phyloP scores from a whole-genome alignment of 2,113 vertebrate species.

The Aegotheles bennettii region DNA sequence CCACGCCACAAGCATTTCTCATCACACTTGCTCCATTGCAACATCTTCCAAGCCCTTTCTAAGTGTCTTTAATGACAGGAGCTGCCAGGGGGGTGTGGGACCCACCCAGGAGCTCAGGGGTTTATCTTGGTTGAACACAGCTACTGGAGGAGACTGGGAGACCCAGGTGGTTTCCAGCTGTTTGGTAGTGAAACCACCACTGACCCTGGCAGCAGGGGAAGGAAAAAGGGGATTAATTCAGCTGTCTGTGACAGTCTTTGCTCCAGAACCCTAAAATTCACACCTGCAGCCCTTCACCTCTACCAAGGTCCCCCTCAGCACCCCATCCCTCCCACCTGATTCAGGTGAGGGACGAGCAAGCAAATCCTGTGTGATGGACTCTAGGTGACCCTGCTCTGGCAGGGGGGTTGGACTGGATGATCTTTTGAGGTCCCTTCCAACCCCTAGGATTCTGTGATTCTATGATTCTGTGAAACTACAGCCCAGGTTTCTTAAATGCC shows the following conservation, averaged over 20 bases:
- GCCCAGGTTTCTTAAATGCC: neutral
- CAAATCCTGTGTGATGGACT: too few relatives aligned
- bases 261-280: neutral
- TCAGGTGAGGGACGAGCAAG: neutral
- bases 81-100: neutral
- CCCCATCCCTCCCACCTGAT: neutral
- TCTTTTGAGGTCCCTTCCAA: too few relatives aligned
- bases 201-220: neutral
- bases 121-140: neutral
- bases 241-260: neutral
- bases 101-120: neutral
- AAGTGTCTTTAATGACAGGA: rapidly evolving
- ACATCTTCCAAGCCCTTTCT: neutral
- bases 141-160: neutral
- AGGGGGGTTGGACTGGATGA: too few relatives aligned
- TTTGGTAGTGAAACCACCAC: neutral
- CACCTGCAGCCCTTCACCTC: neutral
- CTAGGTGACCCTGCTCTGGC: too few relatives aligned
- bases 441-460: too few relatives aligned
- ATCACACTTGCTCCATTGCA: neutral
- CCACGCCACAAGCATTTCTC: neutral
- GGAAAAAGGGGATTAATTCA: neutral
- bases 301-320: rapidly evolving
- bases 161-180: neutral
- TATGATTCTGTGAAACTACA: too few relatives aligned